phyloP scores from a whole-genome alignment of 1,140 invertebrate genomes.

The Sogatella furcifera region DNA sequence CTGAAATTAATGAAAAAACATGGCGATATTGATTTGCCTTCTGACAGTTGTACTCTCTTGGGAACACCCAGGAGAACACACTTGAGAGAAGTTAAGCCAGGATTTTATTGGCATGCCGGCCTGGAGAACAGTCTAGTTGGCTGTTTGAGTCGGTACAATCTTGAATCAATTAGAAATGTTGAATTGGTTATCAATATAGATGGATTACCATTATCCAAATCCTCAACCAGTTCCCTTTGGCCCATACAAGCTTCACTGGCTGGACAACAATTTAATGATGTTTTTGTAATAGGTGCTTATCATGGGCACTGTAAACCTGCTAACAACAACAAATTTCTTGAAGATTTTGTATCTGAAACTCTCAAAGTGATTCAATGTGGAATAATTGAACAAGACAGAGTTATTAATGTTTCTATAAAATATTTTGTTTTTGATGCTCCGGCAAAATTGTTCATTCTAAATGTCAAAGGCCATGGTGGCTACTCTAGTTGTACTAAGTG shows the following conservation, averaged over 20 bases:
- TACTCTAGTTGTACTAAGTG: slow-evolving; percentile 32
- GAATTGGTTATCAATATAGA: slow-evolving; percentile 21
- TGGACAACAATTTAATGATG: not conserved
- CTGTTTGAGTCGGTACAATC: no score
- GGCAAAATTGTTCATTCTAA: slow-evolving; percentile 30
- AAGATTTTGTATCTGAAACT: no score
- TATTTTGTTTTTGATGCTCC: slow-evolving; percentile 31
- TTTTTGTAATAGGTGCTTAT: not conserved
- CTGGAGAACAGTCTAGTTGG: no score
- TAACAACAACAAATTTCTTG: not conserved
- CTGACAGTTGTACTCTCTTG: no score
- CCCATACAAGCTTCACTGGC: slow-evolving; percentile 20
- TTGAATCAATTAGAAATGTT: no score
- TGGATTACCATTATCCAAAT: slow-evolving; percentile 19
- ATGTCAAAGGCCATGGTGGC: slow-evolving; percentile 28
- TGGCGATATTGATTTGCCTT: no score
- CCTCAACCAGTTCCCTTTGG: slow-evolving; percentile 17
- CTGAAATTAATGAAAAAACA: no score
- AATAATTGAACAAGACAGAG: slow-evolving; percentile 8
- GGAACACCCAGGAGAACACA: no score
- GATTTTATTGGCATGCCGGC: no score
- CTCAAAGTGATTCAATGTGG: no score
- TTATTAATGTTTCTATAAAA: slow-evolving; percentile 5
- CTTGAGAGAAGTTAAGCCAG: no score
- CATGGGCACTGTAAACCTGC: not conserved